Percentiles rank a stretch among this genome's conserved stretches.
Evolutionary conservation across 1,140 invertebrate species (phyloP).

Genomic region (Chironomus tepperi): DNA sequence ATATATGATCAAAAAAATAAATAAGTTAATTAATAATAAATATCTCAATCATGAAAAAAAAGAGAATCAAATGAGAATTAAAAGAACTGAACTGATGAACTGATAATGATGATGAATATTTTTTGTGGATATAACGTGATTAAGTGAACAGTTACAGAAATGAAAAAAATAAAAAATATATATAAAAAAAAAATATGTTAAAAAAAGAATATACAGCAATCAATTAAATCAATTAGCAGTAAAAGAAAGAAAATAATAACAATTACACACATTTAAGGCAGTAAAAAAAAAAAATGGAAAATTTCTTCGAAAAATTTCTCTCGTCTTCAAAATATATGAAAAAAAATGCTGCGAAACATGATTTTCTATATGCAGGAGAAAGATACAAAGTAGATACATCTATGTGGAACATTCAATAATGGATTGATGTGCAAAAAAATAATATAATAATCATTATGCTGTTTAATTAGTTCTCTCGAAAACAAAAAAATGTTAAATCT

Average conservation of each 20-base stretch:
- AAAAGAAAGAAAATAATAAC: conserved; percentile 22
- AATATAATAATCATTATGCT: not conserved
- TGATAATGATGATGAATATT: too few species aligned
- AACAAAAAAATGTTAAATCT: not conserved
- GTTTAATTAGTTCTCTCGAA: not conserved
- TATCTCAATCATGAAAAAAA: not conserved
- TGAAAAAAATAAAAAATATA: conserved; percentile 1
- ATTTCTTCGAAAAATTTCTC: conserved; percentile 22
- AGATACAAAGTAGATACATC: not conserved
- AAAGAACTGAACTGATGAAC: not conserved
- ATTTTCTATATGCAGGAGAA: conserved; percentile 2
- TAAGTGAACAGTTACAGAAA: conserved; percentile 18
- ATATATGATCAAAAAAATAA: too few species aligned
- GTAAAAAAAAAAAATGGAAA: conserved; percentile 24
- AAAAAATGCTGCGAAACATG: conserved; percentile 11
- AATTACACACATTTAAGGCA: conserved; percentile 21
- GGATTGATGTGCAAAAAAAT: not conserved
- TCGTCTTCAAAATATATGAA: not conserved
- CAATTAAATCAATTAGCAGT: conserved; percentile 21
- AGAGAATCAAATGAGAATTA: not conserved
- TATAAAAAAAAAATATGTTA: not conserved
- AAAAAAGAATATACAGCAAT: not conserved
- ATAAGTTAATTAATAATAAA: too few species aligned
- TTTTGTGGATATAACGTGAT: not conserved
- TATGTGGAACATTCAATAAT: not conserved